Conservation (phyloP, 2,888 invertebrate species). For the Drosophila hamatofila region DNA sequence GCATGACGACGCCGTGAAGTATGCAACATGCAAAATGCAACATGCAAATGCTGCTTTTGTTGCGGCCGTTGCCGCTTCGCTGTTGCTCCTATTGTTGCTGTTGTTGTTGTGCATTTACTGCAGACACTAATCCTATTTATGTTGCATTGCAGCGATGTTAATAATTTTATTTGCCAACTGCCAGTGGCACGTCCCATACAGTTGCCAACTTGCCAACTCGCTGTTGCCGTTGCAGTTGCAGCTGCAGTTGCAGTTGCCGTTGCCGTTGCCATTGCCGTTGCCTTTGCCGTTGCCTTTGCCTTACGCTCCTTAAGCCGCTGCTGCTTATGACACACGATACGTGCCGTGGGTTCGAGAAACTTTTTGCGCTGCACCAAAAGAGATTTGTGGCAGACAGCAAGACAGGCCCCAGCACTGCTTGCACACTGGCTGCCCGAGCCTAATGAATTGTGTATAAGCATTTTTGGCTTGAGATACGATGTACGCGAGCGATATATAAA, state of each 20-base stretch:
- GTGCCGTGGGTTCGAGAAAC: constrained; percentile 66
- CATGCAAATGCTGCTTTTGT: constrained; percentile 47
- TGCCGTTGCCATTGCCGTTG: constrained; percentile 17
- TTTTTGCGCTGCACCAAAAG: constrained; percentile 46
- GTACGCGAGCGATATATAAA: neutral
- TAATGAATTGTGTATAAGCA: constrained; percentile 58
- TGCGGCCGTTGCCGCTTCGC: constrained; percentile 38
- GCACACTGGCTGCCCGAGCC: constrained; percentile 15
- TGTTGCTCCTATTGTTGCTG: constrained; percentile 25
- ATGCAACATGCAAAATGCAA: constrained; percentile 76
- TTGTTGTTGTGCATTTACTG: constrained; percentile 62
- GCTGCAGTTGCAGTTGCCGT: constrained; percentile 14
- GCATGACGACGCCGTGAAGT: constrained; percentile 67
- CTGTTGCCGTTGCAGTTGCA: constrained; percentile 22
- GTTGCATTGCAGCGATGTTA: constrained; percentile 79
- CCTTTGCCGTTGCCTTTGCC: constrained; percentile 25
- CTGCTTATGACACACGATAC: constrained; percentile 80
- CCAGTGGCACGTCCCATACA: constrained; percentile 63
- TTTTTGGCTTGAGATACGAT: constrained; percentile 3
- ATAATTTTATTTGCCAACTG: constrained; percentile 77
- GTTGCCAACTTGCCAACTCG: constrained; percentile 31
- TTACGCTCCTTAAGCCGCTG: constrained; percentile 55
- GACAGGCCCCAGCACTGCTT: neutral
- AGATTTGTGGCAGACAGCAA: constrained; percentile 44
- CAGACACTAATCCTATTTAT: constrained; percentile 81